Evolutionary conservation across 2,113 vertebrate genomes (phyloP).

Genomic region (Zapus hudsonius): DNA sequence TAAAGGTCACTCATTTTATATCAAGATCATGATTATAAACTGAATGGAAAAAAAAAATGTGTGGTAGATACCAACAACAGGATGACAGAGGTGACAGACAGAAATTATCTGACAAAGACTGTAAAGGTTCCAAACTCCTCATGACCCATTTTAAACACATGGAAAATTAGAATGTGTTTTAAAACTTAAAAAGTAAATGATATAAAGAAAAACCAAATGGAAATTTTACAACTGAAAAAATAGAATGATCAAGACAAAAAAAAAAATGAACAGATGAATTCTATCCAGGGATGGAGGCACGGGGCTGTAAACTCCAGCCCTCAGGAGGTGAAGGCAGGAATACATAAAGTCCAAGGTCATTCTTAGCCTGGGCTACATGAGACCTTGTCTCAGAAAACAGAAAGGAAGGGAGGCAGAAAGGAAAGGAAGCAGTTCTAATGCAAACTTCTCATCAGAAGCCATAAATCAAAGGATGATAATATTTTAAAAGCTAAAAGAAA

Average conservation of each 20-base stretch:
- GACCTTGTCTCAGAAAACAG: neutral
- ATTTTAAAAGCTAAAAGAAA: neutral
- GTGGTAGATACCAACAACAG: neutral
- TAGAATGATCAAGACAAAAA: neutral
- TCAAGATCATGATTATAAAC: neutral
- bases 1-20: neutral
- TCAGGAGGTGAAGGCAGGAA: neutral
- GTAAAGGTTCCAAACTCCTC: neutral
- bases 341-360: neutral
- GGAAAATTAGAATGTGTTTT: neutral
- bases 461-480: neutral
- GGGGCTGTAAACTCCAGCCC: neutral
- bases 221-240: neutral
- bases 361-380: neutral
- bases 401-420: neutral
- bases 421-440: neutral
- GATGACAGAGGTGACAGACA: neutral
- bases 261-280: too few species aligned
- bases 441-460: neutral
- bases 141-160: neutral
- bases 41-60: neutral
- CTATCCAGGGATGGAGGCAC: too few species aligned
- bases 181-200: neutral
- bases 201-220: neutral
- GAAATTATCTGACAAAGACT: neutral